Percentiles rank a stretch among this genome's conserved stretches.
These are phyloP conservation scores for Solea senegalensis DNA, from an alignment of 2,113 vertebrate genomes.

Conservation along the genomic window DNA sequence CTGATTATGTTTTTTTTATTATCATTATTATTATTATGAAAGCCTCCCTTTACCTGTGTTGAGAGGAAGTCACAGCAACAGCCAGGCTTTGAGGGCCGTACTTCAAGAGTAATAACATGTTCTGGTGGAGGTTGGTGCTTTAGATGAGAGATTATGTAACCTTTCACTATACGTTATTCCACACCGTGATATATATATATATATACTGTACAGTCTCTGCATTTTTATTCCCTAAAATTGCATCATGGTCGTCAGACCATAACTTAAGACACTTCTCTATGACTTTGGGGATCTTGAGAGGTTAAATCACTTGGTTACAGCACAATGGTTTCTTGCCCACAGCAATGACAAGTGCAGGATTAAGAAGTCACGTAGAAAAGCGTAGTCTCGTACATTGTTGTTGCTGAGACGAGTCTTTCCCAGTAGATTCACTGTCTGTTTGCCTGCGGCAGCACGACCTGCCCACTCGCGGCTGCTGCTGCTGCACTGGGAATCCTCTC, in stretches of 20 bases:
- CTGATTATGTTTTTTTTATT: slow-evolving; percentile 9
- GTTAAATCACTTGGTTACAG: slow-evolving; percentile 42
- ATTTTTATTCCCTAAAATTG: slow-evolving; percentile 1
- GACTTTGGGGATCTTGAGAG: slow-evolving; percentile 13
- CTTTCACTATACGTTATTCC: not conserved
- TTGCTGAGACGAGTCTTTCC: slow-evolving; percentile 34
- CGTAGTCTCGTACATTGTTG: slow-evolving; percentile 13
- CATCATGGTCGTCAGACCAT: slow-evolving; percentile 9
- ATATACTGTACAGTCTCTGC: too few relatives aligned
- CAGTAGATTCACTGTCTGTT: slow-evolving; percentile 22
- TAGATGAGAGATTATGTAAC: slow-evolving; percentile 2
- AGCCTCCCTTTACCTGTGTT: not conserved
- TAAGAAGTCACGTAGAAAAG: slow-evolving; percentile 36
- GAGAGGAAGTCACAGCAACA: not conserved
- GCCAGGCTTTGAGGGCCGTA: slow-evolving; percentile 14
- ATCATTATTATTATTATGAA: not conserved
- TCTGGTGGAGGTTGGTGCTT: not conserved
- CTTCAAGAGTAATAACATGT: slow-evolving; percentile 1
- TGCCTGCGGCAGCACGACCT: slow-evolving; percentile 33
- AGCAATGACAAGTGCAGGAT: slow-evolving; percentile 40
- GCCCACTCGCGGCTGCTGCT: slow-evolving; percentile 19
- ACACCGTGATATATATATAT: not conserved
- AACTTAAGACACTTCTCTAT: slow-evolving; percentile 8
- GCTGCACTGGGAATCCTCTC: slow-evolving; percentile 44
- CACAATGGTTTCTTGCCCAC: slow-evolving; percentile 27